Percentiles rank a stretch among this genome's conserved stretches.
These are phyloP conservation scores for Polydrusus cervinus DNA, from an alignment of 2,888 invertebrate species.

Conservation along the genomic window DNA sequence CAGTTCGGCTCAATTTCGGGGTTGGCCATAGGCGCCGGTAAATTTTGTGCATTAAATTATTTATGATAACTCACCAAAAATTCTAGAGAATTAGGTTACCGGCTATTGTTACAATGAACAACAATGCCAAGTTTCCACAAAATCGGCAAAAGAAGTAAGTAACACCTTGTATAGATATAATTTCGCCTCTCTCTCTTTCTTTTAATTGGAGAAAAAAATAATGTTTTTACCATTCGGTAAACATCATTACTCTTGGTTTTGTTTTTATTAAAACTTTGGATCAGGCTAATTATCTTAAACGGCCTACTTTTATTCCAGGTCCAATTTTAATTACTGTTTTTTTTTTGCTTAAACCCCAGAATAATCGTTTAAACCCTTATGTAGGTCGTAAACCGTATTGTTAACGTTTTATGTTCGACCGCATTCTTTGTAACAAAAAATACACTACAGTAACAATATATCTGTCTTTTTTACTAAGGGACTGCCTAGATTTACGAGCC, in stretches of 20 bases:
- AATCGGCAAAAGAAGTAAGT: no score
- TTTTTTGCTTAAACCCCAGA: not conserved
- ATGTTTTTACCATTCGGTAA: no score
- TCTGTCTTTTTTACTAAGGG: slow-evolving; percentile 12
- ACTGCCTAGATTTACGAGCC: slow-evolving; percentile 11
- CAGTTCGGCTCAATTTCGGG: no score
- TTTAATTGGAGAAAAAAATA: no score
- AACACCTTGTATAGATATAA: no score
- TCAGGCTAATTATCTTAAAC: not conserved
- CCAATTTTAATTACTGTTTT: slow-evolving; percentile 12
- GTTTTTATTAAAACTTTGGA: not conserved
- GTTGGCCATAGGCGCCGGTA: no score
- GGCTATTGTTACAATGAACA: no score
- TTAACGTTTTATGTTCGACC: slow-evolving; percentile 6
- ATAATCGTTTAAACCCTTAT: slow-evolving; percentile 12
- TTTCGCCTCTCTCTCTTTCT: no score
- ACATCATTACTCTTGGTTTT: not conserved
- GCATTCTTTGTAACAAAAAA: slow-evolving; percentile 12
- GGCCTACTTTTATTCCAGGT: not conserved
- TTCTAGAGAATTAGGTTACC: no score
- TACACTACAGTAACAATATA: not conserved
- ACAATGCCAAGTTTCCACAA: no score
- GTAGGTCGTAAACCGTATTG: slow-evolving; percentile 1
- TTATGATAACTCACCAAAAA: no score
- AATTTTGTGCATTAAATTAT: no score